Conservation (phyloP, 2,113 vertebrate species). For the Lepidothrix coronata region DNA sequence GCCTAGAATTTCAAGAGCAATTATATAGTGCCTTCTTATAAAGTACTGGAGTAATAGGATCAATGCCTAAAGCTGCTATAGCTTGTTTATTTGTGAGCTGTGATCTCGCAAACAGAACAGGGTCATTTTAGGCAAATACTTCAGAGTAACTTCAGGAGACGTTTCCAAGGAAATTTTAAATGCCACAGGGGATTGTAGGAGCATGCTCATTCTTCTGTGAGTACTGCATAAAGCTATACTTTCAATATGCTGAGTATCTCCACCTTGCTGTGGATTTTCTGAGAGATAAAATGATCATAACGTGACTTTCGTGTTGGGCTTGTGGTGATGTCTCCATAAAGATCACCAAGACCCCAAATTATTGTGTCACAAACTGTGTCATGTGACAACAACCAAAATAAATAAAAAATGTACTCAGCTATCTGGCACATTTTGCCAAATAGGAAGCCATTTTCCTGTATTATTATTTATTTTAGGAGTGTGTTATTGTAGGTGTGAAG, state of each 20-base stretch:
- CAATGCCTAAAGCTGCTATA: not conserved
- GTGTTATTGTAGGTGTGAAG: not conserved
- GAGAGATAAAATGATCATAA: not conserved
- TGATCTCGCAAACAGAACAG: not conserved
- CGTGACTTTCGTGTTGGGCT: not conserved
- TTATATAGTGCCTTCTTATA: not conserved
- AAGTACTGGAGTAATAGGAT: constrained; percentile 26
- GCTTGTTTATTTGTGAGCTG: constrained; percentile 31
- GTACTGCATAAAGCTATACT: not conserved
- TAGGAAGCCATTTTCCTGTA: not conserved
- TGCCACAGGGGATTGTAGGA: not conserved
- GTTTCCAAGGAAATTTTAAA: constrained; percentile 13
- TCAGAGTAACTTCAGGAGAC: not conserved
- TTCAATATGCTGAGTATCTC: not conserved
- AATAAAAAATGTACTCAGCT: not conserved
- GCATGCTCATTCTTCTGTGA: not conserved
- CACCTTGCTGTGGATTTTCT: not conserved
- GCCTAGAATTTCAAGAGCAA: not conserved
- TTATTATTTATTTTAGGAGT: not conserved
- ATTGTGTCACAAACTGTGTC: accelerated
- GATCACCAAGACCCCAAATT: not conserved
- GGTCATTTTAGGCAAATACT: constrained; percentile 19
- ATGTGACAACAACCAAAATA: not conserved
- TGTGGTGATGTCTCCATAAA: not conserved
- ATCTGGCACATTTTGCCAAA: not conserved